Conservation (phyloP, 2,888 invertebrate genomes). For the Spialia ferax region DNA sequence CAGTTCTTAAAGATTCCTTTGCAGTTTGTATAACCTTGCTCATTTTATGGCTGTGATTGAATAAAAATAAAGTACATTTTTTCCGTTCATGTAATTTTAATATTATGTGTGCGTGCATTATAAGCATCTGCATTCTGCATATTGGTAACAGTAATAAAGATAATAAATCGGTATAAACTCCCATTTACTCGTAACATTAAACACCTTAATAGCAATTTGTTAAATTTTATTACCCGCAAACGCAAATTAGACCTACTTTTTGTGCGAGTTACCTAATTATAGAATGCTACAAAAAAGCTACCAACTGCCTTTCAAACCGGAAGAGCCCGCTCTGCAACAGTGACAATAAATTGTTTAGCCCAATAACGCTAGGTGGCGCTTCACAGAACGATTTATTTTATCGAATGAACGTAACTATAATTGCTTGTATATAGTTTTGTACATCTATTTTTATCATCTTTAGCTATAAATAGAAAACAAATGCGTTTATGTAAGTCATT, state of each 20-base stretch:
- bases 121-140: background rate
- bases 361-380: background rate
- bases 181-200: background rate
- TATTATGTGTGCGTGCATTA: background rate
- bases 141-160: background rate
- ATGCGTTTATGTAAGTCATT: background rate
- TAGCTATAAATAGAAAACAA: background rate
- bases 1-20: background rate
- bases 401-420: background rate
- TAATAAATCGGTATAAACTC: background rate
- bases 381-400: background rate
- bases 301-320: constrained; percentile 31
- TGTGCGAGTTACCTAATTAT: constrained; percentile 34
- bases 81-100: background rate
- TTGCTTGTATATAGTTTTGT: background rate
- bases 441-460: background rate
- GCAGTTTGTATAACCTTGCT: background rate
- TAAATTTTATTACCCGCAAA: background rate
- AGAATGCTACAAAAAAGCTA: constrained; percentile 17
- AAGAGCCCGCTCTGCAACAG: constrained; percentile 13
- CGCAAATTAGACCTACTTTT: constrained; percentile 14
- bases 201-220: background rate
- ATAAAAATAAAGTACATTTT: background rate
- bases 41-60: background rate
- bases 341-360: background rate